Evolutionary conservation across 2,888 invertebrate genomes (phyloP).

Genomic region (Tachystola acroxantha): DNA sequence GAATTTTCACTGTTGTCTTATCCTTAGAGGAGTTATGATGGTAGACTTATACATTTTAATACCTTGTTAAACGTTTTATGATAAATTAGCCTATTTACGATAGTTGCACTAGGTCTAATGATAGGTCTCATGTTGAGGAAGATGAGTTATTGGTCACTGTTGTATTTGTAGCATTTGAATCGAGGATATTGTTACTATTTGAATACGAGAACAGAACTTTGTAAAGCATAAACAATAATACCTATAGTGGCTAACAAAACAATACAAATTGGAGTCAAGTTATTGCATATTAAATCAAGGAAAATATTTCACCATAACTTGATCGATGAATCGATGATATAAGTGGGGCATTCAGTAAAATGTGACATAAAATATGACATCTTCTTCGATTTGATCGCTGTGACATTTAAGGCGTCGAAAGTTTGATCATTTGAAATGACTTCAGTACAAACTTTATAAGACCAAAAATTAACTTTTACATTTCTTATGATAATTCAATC

Average conservation of each 20-base stretch:
- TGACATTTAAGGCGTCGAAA: conserved; percentile 2
- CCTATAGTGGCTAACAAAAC: too few relatives aligned
- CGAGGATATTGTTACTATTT: too few relatives aligned
- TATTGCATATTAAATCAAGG: too few relatives aligned
- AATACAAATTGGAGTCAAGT: too few relatives aligned
- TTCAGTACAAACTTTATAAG: neutral
- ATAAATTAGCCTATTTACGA: conserved; percentile 50
- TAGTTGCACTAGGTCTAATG: conserved; percentile 55
- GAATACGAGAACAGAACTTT: too few relatives aligned
- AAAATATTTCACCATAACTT: too few relatives aligned
- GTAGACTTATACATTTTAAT: conserved; percentile 39
- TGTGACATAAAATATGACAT: conserved; percentile 1
- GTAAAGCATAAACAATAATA: too few relatives aligned
- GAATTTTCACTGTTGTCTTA: conserved; percentile 46
- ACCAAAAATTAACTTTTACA: neutral
- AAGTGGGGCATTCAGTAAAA: too few relatives aligned
- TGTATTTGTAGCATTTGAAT: too few relatives aligned
- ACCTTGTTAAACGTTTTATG: conserved; percentile 55
- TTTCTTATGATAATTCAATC: conserved; percentile 14
- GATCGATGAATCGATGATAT: too few relatives aligned
- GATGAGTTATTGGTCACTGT: conserved; percentile 5
- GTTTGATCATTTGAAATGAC: conserved; percentile 16
- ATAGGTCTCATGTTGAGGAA: conserved; percentile 17
- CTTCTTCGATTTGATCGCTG: conserved; percentile 1
- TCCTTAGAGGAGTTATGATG: conserved; percentile 47